Evolutionary conservation across 2,113 vertebrate genomes (phyloP).

Genomic region (Aphelocoma coerulescens): DNA sequence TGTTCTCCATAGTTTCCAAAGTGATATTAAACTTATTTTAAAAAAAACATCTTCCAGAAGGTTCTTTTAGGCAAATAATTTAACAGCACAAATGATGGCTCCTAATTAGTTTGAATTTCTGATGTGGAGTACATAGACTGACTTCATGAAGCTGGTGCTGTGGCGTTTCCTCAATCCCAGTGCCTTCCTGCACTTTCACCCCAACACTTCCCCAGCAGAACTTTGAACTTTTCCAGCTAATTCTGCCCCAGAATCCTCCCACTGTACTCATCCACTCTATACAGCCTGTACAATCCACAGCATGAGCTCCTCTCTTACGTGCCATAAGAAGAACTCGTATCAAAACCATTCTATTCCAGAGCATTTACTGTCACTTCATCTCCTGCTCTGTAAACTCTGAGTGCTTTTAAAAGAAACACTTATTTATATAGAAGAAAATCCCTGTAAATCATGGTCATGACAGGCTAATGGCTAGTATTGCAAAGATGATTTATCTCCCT

Average conservation of each 20-base stretch:
- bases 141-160: neutral
- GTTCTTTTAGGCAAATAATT: neutral
- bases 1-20: neutral
- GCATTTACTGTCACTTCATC: neutral
- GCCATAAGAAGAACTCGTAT: neutral
- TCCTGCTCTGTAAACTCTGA: neutral
- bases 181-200: neutral
- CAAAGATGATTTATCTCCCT: conserved; percentile 28
- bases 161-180: neutral
- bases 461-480: conserved; percentile 6
- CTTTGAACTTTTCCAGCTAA: neutral
- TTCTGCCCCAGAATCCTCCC: neutral
- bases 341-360: neutral
- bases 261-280: neutral
- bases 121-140: neutral
- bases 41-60: neutral
- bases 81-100: neutral
- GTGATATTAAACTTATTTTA: neutral
- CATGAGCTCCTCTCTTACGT: neutral
- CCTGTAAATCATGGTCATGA: conserved; percentile 1
- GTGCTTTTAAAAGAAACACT: conserved; percentile 29
- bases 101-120: neutral
- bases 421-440: conserved; percentile 29
- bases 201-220: neutral
- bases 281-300: neutral